Evolutionary conservation across 2,888 invertebrate genomes (phyloP), one percentile per base, ranked within the genome.

Genomic region (Orthosia gracilis): DNA sequence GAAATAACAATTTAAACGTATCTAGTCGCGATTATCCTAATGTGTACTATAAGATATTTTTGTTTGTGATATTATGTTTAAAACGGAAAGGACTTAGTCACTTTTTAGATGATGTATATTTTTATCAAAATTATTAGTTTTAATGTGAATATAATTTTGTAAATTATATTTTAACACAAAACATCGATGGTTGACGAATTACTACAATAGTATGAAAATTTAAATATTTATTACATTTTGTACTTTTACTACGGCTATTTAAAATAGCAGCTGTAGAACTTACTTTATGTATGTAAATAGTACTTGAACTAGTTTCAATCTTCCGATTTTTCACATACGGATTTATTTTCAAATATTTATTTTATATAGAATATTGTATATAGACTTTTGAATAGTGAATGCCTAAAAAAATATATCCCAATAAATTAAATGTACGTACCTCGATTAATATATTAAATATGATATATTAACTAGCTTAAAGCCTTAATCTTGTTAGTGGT

Each of bases 121-220:
- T 78, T 52, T 79, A 79, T 67, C 61, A 69, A 80, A 78, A 71
- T 72, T 73, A 68, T 74, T 71, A 68, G 80, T 75, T 76, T 64
- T 62, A 81, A 57, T 58, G 31, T 63, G 50, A 58, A 73, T 63
- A 73, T 76, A 79, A 78, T 83, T 84, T 85, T 78, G 59, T 78
- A 78, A 77, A 77, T 75, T 80, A 78, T 72, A 68, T 79, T 84
- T 78, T 65, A 65, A 61, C 75, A 80, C 67, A 77, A 83, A 80
- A 89, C 90, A 91, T 91, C 91, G 91, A 91, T 75, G 62, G 69
- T 73, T 82, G 85, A 90, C 91, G 91, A 90, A 90, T 90, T 88
- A 89, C 31, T 81, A 82, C 82, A 86, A 86, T 83, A 87, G 76
- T 76, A 70, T 75, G 55, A 73, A 76, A 26, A 68, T 67, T 68